Conservation (phyloP, 2,888 invertebrate genomes). For the Diploptera punctata region DNA sequence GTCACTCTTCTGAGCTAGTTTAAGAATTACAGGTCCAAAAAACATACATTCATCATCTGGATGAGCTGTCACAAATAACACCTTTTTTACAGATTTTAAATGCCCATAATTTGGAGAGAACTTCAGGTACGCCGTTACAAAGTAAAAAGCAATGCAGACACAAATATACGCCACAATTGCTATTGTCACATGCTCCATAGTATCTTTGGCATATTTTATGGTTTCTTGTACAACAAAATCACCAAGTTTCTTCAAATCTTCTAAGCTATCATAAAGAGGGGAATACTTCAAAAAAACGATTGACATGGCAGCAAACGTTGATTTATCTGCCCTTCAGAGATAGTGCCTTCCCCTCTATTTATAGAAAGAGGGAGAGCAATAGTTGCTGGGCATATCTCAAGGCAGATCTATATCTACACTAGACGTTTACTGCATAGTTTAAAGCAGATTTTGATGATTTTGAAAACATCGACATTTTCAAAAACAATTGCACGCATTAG, state of each 20-base stretch:
- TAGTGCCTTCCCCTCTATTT: neutral
- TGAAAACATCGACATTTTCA: neutral
- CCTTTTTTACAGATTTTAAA: conserved; percentile 62
- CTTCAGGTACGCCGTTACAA: conserved; percentile 54
- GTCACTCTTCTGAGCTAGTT: conserved; percentile 66
- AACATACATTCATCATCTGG: conserved; percentile 99
- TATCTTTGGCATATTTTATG: conserved; percentile 57
- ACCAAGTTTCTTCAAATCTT: conserved; percentile 33
- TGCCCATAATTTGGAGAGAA: conserved; percentile 53
- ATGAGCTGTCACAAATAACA: conserved; percentile 89
- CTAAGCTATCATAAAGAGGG: conserved; percentile 29
- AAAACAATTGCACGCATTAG: neutral
- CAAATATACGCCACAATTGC: conserved; percentile 59
- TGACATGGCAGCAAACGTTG: neutral
- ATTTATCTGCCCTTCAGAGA: neutral
- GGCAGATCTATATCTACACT: neutral
- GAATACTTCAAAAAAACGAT: conserved; percentile 22
- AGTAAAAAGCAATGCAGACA: conserved; percentile 59
- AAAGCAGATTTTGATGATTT: neutral
- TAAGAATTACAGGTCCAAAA: conserved; percentile 88
- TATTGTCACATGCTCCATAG: conserved; percentile 63
- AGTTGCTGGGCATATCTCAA: neutral
- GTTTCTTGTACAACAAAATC: conserved; percentile 40
- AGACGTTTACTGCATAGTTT: too few relatives aligned
- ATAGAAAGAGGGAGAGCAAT: neutral